Evolutionary conservation across 2,888 invertebrate genomes (phyloP), one percentile per base, ranked within the genome.

Genomic region (Erebia palarica): DNA sequence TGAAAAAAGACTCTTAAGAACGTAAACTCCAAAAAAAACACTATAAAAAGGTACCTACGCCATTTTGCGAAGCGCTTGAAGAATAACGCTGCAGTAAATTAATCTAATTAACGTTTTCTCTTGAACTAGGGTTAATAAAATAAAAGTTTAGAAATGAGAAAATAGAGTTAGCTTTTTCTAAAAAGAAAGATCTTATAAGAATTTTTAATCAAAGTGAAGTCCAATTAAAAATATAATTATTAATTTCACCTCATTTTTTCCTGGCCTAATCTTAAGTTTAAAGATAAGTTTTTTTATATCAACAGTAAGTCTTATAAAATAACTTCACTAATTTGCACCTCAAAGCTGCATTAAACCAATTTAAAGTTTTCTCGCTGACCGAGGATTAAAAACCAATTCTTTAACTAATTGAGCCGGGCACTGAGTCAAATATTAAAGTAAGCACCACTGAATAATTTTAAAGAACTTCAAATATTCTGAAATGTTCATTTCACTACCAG

Each of bases 61-160:
- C 27, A 13, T 36, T 14, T 36, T 27, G 14, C n/a, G 1, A 4
- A 60, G 16, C 9, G n/a, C 10, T n/a, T 44, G 60, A 44, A 44
- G 36, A 16, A 10, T 42, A 4, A 60, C 42, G 42, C 16, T 60
- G 60, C 60, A 16, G n/a, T 42, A 44, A 60, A 42, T 42, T 0
- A 42, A 44, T 16, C 10, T 42, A 60, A 60, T 60, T 42, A 60
- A 60, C 16, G 42, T 60, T 60, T 60, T 16, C 60, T 42, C 42
- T 60, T 16, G 18, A 55, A 18, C 55, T 55, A 18, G 55, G 16
- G 16, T 10, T 60, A 42, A 60, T 42, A 4, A n/a, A 16, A 60
- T 14, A 60, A 60, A 59, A 60, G 59, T 10, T 42, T 16, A 14
- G 14, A 60, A 10, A 42, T 42, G 4, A 64, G 63, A 64, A 49